Evolutionary conservation across 2,888 invertebrate genomes (phyloP), one percentile per base, ranked within the genome.

Genomic region (Lymantria monacha): DNA sequence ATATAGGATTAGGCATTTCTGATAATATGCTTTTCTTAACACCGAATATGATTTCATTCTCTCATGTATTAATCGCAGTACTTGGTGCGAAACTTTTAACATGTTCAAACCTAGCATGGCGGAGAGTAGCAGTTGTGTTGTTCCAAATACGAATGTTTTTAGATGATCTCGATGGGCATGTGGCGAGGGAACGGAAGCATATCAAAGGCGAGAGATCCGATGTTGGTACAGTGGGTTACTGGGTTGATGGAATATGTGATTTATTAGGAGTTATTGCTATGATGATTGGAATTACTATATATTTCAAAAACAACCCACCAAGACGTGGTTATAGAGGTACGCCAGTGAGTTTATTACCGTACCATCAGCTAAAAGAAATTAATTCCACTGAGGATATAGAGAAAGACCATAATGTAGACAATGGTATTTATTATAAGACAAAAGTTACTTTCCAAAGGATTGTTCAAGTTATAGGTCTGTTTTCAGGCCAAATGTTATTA

Each of bases 101-200:
- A 1, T 95, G 94, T 47, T 95, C 95, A 69, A 95, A 93, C 65
- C 80, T 97, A 12, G 92, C 94, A 2, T 93, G 94, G 22, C 91
- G 97, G 30, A 92, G 97, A 15, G 61, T 96, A 0, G 97, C 95
- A 0, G 94, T 97, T 0, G 81, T 96, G 1, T 76, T 97, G 14
- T 97, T 96, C 76, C 95, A 96, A 84, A 81, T 97, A 38, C 92
- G 97, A 62, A 96, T 96, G 61, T 96, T 96, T 85, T 80, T 97
- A 47, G 97, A 97, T 71, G 96, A 96, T 70, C 82, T 97, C 56
- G 97, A 97, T 71, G 97, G 97, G 0, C 95, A 96, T 71, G 95
- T 97, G 2, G 97, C 97, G 0, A 93, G 97, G 54, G 94, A 93
- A 30, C 92, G 95, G 49, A 94, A 94, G 69, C 93, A 96, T 73